Evolutionary conservation across 2,888 invertebrate genomes (phyloP), one percentile per base, ranked within the genome.

Genomic region (Galerucella nymphaeae): DNA sequence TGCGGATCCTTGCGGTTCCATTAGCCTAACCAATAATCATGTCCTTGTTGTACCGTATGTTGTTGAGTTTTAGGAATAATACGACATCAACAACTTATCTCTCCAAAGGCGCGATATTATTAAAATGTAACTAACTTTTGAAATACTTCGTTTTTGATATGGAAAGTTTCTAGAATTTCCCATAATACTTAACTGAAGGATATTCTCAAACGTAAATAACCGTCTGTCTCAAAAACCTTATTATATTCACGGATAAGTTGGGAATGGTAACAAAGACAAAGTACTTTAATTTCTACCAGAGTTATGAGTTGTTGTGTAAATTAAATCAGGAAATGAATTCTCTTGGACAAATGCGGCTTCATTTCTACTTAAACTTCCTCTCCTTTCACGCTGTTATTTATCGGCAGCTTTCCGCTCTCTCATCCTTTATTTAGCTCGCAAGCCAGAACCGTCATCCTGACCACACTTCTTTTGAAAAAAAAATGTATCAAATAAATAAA

Each of bases 261-360:
- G 48, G 50, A 57, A 62, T 58, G 64, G 48, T 20, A 72, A 72
- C 83, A 83, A 80, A 83, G 84, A 85, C 84, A 85, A 85, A 85
- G 84, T 85, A 82, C 83, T 81, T 83, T 83, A 84, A 84, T 85
- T 83, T 81, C 79, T 64, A 77, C 75, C 75, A 77, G 81, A 82
- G 82, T 83, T 83, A 83, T 83, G 83, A 82, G 82, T 84, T 85
- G 85, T 85, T 85, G 84, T 83, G 84, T 83, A 85, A 86, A 85
- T 86, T 85, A 84, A 85, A 85, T 85, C 86, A 85, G 85, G 85
- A 86, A 86, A 86, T 85, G 85, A 85, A 84, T 85, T 84, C 84
- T 82, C 84, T 83, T 82, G 83, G 81, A 84, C 84, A 83, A 83
- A 82, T 83, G 84, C 83, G 81, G 82, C 82, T 81, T 82, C 81